Evolutionary conservation across 2,888 invertebrate genomes (phyloP).

Genomic region (Perizoma flavofasciatum): DNA sequence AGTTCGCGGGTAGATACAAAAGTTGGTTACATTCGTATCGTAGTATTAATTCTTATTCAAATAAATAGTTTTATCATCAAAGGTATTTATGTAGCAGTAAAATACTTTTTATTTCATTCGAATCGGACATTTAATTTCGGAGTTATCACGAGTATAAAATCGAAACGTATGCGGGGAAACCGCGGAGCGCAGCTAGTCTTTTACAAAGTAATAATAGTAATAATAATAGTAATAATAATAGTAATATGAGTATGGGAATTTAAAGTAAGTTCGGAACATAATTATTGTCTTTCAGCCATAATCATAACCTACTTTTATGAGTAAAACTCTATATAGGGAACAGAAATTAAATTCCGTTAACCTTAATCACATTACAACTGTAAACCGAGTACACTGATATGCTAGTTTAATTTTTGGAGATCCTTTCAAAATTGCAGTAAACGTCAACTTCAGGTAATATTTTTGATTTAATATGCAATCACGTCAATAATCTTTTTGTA

Average conservation of each 20-base stretch:
- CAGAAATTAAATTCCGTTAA: slow-evolving; percentile 43
- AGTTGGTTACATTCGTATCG: no score
- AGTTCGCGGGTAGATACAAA: no score
- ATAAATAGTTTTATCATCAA: no score
- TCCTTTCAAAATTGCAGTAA: slow-evolving; percentile 29
- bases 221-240: no score
- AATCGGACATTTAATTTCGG: no score
- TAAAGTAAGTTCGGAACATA: slow-evolving; percentile 21
- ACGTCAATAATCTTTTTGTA: slow-evolving; percentile 17
- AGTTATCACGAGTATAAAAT: no score
- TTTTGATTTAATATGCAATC: slow-evolving; percentile 26
- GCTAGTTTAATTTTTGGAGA: slow-evolving; percentile 38
- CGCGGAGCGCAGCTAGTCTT: no score
- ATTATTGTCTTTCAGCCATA: slow-evolving; percentile 21
- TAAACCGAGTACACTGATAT: slow-evolving; percentile 35
- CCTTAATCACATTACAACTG: slow-evolving; percentile 44
- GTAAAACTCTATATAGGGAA: slow-evolving; percentile 37
- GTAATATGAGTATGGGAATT: slow-evolving; percentile 7
- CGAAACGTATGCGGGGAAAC: no score
- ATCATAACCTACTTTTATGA: slow-evolving; percentile 20
- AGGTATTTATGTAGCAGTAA: no score
- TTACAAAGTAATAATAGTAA: no score
- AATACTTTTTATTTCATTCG: no score
- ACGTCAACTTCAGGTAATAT: slow-evolving; percentile 21
- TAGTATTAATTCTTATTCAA: no score